Base-by-base conservation (phyloP, 2,888 invertebrate species). In the Mesorhabditis sp. region DNA sequence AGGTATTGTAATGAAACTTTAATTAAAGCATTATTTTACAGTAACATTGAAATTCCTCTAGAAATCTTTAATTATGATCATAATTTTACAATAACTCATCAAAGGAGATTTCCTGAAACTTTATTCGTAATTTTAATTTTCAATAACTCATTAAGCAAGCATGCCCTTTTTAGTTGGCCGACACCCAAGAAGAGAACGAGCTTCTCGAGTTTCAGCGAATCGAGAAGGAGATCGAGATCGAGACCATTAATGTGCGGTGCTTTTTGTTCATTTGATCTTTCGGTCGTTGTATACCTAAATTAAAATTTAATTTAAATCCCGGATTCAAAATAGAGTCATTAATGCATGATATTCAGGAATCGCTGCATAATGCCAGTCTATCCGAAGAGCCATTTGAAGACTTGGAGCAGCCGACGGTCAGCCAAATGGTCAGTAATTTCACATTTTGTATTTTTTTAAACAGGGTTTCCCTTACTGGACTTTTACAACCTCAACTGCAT, bases 201-300 rank as follows among this genome's bases (percentile, higher is more conserved):
- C 74, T 85, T 15, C 76, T 85, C 61, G 84, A 84, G 69, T 84
- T 84, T 68, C 84, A 84, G 73, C 71, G 80, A 43, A 72, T 81
- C 58, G 82, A 82, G 63, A 69, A 75, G 62, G 73, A 67, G 45
- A 74, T 68, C 66, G 58, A 64, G 13, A 42, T 15, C 13, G 65
- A 65, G 44, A 28, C 15, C 15, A n/a, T n/a, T n/a, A 13, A 63
- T 13, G n/a, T 15, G 41, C n/a, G n/a, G 15, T 13, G 41, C 41
- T 63, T 28, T 28, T n/a, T 10, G 2, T 28, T 28, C 28, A 28
- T 28, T 28, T 28, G 28, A 28, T 28, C n/a, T n/a, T n/a, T n/a
- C n/a, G n/a, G n/a, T n/a, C n/a, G n/a, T n/a, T n/a, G n/a, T n/a
- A n/a, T n/a, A n/a, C n/a, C n/a, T 28, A 28, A 28, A 2, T 28